Base-by-base conservation (phyloP, 1,140 invertebrate species). In the Yoshiicerus persimilis region DNA sequence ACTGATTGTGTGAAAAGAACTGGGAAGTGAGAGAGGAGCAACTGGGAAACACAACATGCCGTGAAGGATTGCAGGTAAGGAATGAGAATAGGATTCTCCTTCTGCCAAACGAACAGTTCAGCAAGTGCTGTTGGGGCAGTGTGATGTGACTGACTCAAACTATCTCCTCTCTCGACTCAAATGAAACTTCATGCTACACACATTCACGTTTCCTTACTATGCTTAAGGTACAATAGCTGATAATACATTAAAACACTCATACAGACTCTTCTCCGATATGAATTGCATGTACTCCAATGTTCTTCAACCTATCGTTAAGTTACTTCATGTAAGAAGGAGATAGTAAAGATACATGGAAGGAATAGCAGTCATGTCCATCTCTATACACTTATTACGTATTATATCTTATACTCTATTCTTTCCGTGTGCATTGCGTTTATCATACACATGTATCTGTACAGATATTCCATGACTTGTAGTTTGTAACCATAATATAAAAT, bases 1-100 rank as follows among this genome's bases (percentile, higher is more conserved):
- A 66, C 6, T 75, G 66, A 30, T 13, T 10, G 66, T 70, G 30
- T 27, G 64, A 27, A 30, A 30, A 32, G 25, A 25, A 30, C 5
- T 25, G 25, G 64, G 27, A 70, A 70, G 25, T 70, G 2, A 4
- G 27, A 66, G 32, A 83, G 80, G 80, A 84, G 25, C 34, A 84
- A 39, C 34, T 41, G 11, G 80, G n/a, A 62, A 8, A 27, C 38
- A 84, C 83, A 84, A 84, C 83, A 16, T 84, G 83, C 83, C 83
- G 38, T 16, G 39, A 32, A 47, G 83, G 83, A 84, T 84, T 84
- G 83, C 83, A 84, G 41, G 83, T 84, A 47, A 62, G 39, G 83
- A 84, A 62, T 84, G 83, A 84, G 41, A 41, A 62, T 84, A 84
- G 41, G 83, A 84, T 30, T 84, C 25, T 47, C 25, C 8, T n/a